Percentiles rank a stretch among this genome's conserved stretches.
Evolutionary conservation across 1,140 invertebrate species (phyloP).

Genomic region (Bathynomus jamesi): DNA sequence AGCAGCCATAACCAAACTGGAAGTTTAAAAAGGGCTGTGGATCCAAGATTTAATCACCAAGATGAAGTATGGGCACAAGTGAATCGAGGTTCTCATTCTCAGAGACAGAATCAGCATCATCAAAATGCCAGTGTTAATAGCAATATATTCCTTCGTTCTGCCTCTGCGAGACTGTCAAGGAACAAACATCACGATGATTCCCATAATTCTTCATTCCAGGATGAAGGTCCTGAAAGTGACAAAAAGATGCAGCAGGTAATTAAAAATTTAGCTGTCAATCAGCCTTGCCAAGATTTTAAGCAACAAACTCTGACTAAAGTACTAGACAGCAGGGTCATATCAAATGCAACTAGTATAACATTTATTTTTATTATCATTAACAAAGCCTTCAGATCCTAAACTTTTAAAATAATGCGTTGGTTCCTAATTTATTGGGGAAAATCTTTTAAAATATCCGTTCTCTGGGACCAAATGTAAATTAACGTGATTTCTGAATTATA

Average conservation of each 20-base stretch:
- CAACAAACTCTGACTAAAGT: no score
- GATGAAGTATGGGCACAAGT: constrained; percentile 12
- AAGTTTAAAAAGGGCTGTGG: neutral
- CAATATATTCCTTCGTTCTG: constrained; percentile 61
- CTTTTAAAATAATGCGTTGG: no score
- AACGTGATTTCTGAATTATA: no score
- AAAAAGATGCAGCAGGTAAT: constrained; percentile 55
- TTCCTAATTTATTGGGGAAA: no score
- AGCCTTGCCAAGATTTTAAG: no score
- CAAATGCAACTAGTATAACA: no score
- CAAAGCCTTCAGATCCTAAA: no score
- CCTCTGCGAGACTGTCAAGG: constrained; percentile 65
- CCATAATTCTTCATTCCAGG: constrained; percentile 35
- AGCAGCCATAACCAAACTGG: neutral
- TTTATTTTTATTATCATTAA: no score
- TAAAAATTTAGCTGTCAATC: constrained; percentile 10
- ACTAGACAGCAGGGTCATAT: no score
- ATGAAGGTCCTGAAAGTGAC: constrained; percentile 46
- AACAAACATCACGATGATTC: constrained; percentile 40
- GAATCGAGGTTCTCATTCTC: constrained; percentile 8
- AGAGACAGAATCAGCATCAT: constrained; percentile 17
- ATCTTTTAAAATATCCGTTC: no score
- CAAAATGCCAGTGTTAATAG: constrained; percentile 40
- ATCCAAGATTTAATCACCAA: neutral
- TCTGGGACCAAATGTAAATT: no score